Percentiles rank a stretch among this genome's conserved stretches.
These are phyloP conservation scores for Standfussiana lucernea DNA, from an alignment of 2,888 invertebrate genomes.

Conservation along the genomic window DNA sequence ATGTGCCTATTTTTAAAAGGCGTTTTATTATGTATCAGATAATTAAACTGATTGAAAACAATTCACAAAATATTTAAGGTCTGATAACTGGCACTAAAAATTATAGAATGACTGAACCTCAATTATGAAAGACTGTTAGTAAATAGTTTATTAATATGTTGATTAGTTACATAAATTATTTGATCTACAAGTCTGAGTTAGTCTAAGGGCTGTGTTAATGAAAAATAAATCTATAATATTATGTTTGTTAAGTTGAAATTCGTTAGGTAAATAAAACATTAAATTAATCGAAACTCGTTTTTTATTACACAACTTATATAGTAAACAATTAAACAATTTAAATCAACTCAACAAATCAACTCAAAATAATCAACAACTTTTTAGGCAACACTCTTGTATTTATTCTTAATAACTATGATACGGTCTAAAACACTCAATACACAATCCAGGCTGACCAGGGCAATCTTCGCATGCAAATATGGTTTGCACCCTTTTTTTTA, in stretches of 20 bases:
- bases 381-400: no score
- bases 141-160: constrained; percentile 5
- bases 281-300: constrained; percentile 7
- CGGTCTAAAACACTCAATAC: constrained; percentile 19
- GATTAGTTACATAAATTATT: constrained; percentile 19
- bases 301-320: constrained; percentile 9
- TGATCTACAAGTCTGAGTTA: constrained; percentile 11
- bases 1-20: constrained; percentile 24
- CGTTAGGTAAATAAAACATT: constrained; percentile 17
- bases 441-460: constrained; percentile 24
- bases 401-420: not conserved
- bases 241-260: constrained; percentile 20
- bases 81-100: not conserved
- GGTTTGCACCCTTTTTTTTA: constrained; percentile 39
- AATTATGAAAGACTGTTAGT: constrained; percentile 10
- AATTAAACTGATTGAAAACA: constrained; percentile 5
- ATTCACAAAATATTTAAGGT: not conserved
- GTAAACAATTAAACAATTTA: constrained; percentile 12
- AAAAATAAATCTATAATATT: constrained; percentile 14
- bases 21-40: constrained; percentile 21
- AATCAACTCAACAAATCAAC: constrained; percentile 13
- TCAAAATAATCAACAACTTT: not conserved
- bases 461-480: constrained; percentile 22
- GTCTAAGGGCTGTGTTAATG: constrained; percentile 18
- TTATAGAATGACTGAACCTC: constrained; percentile 12